phyloP scores from a whole-genome alignment of 2,797 vertebrate genomes.

The Iguana delicatissima region DNA sequence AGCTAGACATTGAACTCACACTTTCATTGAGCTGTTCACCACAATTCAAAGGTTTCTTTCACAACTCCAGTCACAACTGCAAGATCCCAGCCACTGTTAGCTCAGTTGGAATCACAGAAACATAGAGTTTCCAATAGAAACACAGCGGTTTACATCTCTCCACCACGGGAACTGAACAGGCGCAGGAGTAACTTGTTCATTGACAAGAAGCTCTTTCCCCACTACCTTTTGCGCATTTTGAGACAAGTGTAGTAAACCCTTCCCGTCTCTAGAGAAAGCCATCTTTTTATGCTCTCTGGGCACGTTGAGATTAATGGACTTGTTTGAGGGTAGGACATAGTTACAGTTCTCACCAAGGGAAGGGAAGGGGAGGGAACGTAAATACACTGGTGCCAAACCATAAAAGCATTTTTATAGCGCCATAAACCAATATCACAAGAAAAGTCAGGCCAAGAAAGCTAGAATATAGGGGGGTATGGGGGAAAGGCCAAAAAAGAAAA shows the following conservation, averaged over 20 bases:
- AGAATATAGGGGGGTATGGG: fast-evolving
- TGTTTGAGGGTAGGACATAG: background rate
- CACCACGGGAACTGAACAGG: background rate
- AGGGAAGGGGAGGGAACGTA: fast-evolving
- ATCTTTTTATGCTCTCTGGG: conserved; percentile 10
- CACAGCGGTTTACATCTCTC: background rate
- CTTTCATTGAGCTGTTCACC: too few species aligned
- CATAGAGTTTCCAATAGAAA: background rate
- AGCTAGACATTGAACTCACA: too few species aligned
- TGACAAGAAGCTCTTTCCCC: background rate
- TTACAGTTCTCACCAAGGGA: conserved; percentile 10
- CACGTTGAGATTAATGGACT: background rate
- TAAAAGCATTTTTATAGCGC: conserved; percentile 20
- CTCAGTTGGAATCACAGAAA: too few species aligned
- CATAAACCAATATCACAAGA: conserved; percentile 42
- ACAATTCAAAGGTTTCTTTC: too few species aligned
- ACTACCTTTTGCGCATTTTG: background rate
- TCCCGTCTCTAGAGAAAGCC: background rate
- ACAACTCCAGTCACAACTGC: too few species aligned
- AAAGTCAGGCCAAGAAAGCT: conserved; percentile 39
- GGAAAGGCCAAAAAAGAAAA: background rate
- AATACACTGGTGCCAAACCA: background rate
- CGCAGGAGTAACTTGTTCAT: too few species aligned
- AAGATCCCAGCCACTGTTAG: too few species aligned
- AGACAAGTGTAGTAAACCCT: background rate